Percentiles rank a stretch among this genome's conserved stretches.
These are phyloP conservation scores for Papilio helenus DNA, from an alignment of 1,140 invertebrate genomes.

Conservation along the genomic window DNA sequence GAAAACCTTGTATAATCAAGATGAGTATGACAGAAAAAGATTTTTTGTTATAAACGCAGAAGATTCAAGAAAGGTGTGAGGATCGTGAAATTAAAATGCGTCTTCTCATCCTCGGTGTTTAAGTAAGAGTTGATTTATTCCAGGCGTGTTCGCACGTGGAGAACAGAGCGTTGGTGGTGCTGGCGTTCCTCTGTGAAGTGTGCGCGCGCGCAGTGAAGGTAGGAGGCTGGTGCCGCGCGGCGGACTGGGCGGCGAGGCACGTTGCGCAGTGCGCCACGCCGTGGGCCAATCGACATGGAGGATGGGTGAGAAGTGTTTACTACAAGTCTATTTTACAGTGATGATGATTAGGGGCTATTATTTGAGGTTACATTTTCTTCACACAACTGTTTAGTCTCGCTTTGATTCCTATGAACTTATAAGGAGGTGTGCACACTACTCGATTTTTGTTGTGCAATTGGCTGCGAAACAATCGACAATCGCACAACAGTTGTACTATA, in stretches of 20 bases:
- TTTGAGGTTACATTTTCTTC: no score
- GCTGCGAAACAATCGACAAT: no score
- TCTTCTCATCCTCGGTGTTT: not conserved
- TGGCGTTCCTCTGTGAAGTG: slow-evolving; percentile 74
- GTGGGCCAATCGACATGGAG: slow-evolving; percentile 74
- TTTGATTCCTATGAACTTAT: no score
- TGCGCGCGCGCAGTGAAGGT: slow-evolving; percentile 68
- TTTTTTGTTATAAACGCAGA: no score
- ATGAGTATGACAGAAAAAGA: no score
- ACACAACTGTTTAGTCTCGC: no score
- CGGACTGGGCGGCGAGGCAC: slow-evolving; percentile 74
- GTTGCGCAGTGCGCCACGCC: slow-evolving; percentile 75
- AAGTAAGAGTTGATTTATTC: slow-evolving; percentile 29
- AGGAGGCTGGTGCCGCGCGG: slow-evolving; percentile 73
- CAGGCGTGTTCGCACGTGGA: slow-evolving; percentile 72
- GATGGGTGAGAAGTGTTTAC: slow-evolving; percentile 65
- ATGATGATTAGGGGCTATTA: no score
- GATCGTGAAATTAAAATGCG: not conserved
- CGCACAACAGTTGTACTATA: no score
- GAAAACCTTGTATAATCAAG: no score
- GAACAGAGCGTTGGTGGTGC: slow-evolving; percentile 68
- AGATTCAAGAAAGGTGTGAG: not conserved
- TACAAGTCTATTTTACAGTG: not conserved
- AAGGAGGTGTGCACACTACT: no score
- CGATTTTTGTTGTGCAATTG: no score